Base-by-base conservation (phyloP, 2,888 invertebrate species). In the Marasmarcha lunaedactyla region DNA sequence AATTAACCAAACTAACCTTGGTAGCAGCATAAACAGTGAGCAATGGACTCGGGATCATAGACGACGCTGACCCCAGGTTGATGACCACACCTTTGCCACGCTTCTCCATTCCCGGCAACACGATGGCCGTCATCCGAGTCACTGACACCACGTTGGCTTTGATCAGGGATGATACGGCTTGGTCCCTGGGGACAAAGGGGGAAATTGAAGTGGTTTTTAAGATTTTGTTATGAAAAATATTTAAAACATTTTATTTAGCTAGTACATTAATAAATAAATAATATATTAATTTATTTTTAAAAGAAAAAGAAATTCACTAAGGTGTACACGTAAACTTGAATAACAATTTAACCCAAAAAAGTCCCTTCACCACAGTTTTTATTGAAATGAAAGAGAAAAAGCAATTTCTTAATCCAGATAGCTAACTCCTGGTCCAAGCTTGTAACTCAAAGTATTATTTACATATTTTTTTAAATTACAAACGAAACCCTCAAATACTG, bases 1-100 rank as follows among this genome's bases (percentile, higher is more conserved):
- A n/a, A n/a, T n/a, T n/a, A n/a, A n/a, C n/a, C 20, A 20, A 10
- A 37, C 39, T 53, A 59, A 91, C 92, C 88, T 97, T 98, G 35
- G 94, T 89, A 12, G 95, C 94, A 15, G 93, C 90, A 59, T 98
- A 98, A 0, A 95, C 89, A 7, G 91, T 86, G 20, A 97, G 78
- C 48, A 97, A 70, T 0, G 97, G 95, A 50, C 90, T 89, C 0
- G 96, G 94, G 44, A 92, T 88, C 5, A 88, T 81, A 0, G 91
- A 93, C 0, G 95, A 88, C 0, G 89, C 88, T 0, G 98, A 98
- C 0, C 96, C 91, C 12, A 98, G 76, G 70, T 98, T 98, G 48
- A 98, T 89, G 39, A 98, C 85, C 0, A 95, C 90, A 0, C 98
- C 98, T 49, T 88, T 89, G 35, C 86, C 86, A 35, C 93, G 85